A percentile compares a stretch with the other conserved stretches of the same genome.
Evolutionary conservation across 1,140 invertebrate species (phyloP).

Genomic region (Caerostris extrusa): DNA sequence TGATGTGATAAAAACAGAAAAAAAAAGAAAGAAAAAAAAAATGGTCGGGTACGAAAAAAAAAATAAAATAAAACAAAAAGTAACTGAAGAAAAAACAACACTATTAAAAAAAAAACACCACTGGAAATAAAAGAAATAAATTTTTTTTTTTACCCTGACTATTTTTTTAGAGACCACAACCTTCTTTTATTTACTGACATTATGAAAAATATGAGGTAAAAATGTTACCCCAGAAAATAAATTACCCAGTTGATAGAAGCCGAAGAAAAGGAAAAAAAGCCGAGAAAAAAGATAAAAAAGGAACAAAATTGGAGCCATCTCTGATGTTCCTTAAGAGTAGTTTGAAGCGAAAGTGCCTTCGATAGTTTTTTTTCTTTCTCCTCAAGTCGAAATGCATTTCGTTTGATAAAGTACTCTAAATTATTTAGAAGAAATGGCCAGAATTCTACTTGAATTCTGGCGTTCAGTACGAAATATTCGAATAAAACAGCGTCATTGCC

Average conservation of each 20-base stretch:
- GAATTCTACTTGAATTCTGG: background rate
- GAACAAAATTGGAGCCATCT: background rate
- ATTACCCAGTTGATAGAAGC: constrained; percentile 12
- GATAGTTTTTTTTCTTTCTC: background rate
- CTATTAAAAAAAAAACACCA: background rate
- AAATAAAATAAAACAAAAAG: background rate
- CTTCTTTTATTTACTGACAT: constrained; percentile 30
- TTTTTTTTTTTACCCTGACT: background rate
- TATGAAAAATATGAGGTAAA: constrained; percentile 28
- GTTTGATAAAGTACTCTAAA: constrained; percentile 19
- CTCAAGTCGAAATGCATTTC: background rate
- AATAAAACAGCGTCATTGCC: background rate
- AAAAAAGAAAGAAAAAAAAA: background rate
- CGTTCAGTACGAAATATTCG: background rate
- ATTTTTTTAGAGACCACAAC: constrained; percentile 26
- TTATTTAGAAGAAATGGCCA: constrained; percentile 19
- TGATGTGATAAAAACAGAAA: background rate
- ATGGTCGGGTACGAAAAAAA: background rate
- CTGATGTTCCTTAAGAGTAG: constrained; percentile 4
- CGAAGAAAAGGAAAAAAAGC: background rate
- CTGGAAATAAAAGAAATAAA: background rate
- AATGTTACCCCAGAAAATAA: background rate
- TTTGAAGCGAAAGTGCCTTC: background rate
- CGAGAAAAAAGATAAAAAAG: background rate
- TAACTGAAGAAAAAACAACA: no score